Base-by-base conservation (phyloP, 2,888 invertebrate genomes). In the Metopia argyrocephala region DNA sequence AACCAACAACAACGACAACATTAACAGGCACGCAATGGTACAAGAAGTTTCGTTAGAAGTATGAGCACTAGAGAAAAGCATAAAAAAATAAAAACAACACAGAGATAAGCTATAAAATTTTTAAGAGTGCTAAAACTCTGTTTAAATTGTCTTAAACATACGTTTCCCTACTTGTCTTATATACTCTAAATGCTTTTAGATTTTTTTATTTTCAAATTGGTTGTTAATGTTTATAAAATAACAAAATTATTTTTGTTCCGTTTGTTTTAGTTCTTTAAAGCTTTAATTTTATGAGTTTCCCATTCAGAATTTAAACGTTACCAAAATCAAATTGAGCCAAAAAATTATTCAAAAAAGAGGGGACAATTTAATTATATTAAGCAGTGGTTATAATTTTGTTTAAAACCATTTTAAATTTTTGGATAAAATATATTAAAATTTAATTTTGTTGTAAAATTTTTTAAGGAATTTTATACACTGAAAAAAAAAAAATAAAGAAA, bases 131-230 rank as follows among this genome's bases (percentile, higher is more conserved):
- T 66, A 65, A 54, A 73, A 68, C 46, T 76, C 56, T 61, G 21
- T 70, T 65, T 59, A 57, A 69, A 70, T 57, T 61, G 69, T 79
- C 56, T 66, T 15, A 46, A 15, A 18, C 48, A 62, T 57, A 56
- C 50, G 66, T 61, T 68, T 78, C 38, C 38, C 9, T 38, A 38
- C 61, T n/a, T 45, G n/a, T n/a, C n/a, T n/a, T n/a, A n/a, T n/a
- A n/a, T n/a, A n/a, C n/a, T n/a, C n/a, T n/a, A n/a, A n/a, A n/a
- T n/a, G n/a, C n/a, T n/a, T n/a, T n/a, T n/a, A n/a, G 25, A 61
- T 50, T 27, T 46, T 18, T 21, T 21, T 21, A 21, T 66, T 54
- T 27, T 25, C 5, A 18, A 9, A 5, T 57, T n/a, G 12, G 18
- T 25, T 12, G 0, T 50, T 21, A n/a, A 21, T 28, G 15, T 31